A percentile compares a stretch with the other conserved stretches of the same genome.
These are phyloP conservation scores for Corvus hawaiiensis DNA, from an alignment of 2,113 vertebrate species.

Conservation along the genomic window DNA sequence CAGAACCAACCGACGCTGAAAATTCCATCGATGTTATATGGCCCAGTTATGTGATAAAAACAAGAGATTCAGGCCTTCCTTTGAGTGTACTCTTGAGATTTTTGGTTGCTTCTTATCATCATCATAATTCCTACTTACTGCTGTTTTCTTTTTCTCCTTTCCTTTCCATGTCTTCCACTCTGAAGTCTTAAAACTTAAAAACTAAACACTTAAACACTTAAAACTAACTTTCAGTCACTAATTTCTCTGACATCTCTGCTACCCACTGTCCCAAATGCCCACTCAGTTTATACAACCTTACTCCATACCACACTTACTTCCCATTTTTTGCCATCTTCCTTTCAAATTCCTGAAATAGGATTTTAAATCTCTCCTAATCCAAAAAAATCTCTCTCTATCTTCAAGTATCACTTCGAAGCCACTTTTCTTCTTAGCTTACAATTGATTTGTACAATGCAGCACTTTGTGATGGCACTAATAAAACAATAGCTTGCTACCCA, in stretches of 20 bases:
- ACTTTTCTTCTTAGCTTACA: not conserved
- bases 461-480: slow-evolving; percentile 16
- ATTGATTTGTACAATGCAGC: slow-evolving; percentile 26
- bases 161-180: not conserved
- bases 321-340: not conserved
- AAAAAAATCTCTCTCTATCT: not conserved
- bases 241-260: not conserved
- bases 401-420: not conserved
- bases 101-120: not conserved
- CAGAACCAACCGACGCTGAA: not conserved
- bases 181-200: not conserved
- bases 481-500: slow-evolving; percentile 25
- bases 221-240: not conserved
- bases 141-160: not conserved
- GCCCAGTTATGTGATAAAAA: not conserved
- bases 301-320: not conserved
- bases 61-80: not conserved
- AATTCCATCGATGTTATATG: not conserved
- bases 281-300: not conserved
- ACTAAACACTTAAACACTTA: not conserved
- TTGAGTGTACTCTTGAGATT: not conserved
- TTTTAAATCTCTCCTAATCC: not conserved
- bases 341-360: not conserved
- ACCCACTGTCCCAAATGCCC: not conserved
- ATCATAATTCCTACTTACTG: not conserved